Conservation (phyloP, 2,113 vertebrate genomes). For the Tautogolabrus adspersus region DNA sequence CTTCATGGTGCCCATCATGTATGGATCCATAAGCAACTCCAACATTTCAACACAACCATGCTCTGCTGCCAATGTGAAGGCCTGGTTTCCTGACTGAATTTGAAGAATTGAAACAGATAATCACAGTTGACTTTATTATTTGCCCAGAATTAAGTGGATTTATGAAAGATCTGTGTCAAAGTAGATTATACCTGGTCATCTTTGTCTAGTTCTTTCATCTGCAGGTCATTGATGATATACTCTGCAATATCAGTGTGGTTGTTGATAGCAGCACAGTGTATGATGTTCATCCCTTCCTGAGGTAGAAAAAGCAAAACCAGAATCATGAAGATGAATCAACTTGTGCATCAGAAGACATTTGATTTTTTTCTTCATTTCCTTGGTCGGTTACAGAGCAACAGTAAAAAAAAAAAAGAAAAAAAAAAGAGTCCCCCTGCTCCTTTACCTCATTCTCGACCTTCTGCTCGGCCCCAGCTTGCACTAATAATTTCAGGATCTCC, state of each 20-base stretch:
- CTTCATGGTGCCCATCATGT: slow-evolving; percentile 87
- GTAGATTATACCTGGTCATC: slow-evolving; percentile 81
- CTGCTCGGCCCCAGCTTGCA: slow-evolving; percentile 90
- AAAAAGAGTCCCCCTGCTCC: not conserved
- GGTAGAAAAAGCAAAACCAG: slow-evolving; percentile 15
- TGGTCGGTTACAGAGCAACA: too few species aligned
- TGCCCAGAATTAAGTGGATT: not conserved
- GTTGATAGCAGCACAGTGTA: slow-evolving; percentile 92
- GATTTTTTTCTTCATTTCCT: too few species aligned
- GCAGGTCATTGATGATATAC: slow-evolving; percentile 90
- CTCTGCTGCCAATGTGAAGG: slow-evolving; percentile 89
- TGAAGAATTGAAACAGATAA: not conserved
- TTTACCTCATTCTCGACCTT: slow-evolving; percentile 87
- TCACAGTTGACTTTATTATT: not conserved
- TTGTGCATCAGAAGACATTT: not conserved
- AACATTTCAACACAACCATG: slow-evolving; percentile 87
- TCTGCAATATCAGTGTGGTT: slow-evolving; percentile 86
- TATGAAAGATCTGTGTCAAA: not conserved
- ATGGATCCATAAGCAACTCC: slow-evolving; percentile 80
- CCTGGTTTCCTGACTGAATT: slow-evolving; percentile 85
- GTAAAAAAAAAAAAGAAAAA: not conserved
- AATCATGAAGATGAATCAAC: not conserved
- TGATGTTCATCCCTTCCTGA: slow-evolving; percentile 89
- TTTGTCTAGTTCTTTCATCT: slow-evolving; percentile 89
- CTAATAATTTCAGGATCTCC: slow-evolving; percentile 87